A percentile compares a stretch with the other conserved stretches of the same genome.
Evolutionary conservation across 2,113 vertebrate species (phyloP).

Genomic region (Epinephelus fuscoguttatus): DNA sequence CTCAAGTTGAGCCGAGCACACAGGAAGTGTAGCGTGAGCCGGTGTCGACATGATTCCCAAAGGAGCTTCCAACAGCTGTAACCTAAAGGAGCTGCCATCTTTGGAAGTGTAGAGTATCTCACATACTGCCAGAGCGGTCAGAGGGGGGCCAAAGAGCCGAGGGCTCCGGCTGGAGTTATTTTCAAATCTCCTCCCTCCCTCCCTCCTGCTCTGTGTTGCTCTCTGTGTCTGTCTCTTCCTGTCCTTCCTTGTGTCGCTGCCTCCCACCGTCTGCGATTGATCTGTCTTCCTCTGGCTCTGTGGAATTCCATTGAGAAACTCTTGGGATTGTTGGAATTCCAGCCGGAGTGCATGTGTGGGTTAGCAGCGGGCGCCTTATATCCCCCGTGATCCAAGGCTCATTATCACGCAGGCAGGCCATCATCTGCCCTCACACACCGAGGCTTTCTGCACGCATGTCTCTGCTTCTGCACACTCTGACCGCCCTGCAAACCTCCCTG

Average conservation of each 20-base stretch:
- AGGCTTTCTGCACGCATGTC: slow-evolving; percentile 14
- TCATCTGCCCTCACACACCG: slow-evolving; percentile 16
- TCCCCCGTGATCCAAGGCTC: slow-evolving; percentile 38
- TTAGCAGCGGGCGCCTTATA: slow-evolving; percentile 39
- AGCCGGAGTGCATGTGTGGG: slow-evolving; percentile 62
- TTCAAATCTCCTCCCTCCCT: slow-evolving; percentile 57
- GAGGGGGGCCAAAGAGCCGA: slow-evolving; percentile 45
- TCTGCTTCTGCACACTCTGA: slow-evolving; percentile 9
- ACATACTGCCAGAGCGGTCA: slow-evolving; percentile 65
- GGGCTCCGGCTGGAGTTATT: slow-evolving; percentile 69
- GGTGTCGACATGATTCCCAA: slow-evolving; percentile 59
- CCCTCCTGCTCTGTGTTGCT: background rate
- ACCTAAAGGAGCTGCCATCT: slow-evolving; percentile 70
- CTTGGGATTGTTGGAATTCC: slow-evolving; percentile 83
- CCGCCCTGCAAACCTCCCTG: slow-evolving; percentile 14
- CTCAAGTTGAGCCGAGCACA: slow-evolving; percentile 2
- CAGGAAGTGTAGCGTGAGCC: slow-evolving; percentile 49
- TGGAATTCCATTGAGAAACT: slow-evolving; percentile 83
- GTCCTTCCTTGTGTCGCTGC: slow-evolving; percentile 38
- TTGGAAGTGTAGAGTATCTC: slow-evolving; percentile 75
- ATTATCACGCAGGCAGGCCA: slow-evolving; percentile 27
- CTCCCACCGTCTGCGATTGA: slow-evolving; percentile 62
- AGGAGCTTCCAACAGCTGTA: slow-evolving; percentile 64
- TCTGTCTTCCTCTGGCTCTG: slow-evolving; percentile 68
- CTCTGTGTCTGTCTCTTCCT: slow-evolving; percentile 23